Evolutionary conservation across 2,113 vertebrate species (phyloP).

Genomic region (Anguilla rostrata): DNA sequence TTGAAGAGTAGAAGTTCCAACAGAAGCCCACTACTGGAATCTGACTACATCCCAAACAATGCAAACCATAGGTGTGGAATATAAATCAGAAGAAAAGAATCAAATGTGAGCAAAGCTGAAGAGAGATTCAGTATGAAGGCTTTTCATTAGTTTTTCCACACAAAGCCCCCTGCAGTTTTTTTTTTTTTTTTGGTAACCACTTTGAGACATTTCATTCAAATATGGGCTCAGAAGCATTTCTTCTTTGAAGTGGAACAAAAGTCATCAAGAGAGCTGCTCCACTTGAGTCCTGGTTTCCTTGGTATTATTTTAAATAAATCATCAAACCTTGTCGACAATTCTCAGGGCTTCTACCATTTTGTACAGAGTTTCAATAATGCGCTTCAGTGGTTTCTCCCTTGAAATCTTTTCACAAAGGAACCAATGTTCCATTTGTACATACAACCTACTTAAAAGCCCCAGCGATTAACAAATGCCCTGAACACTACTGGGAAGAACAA

Average conservation of each 20-base stretch:
- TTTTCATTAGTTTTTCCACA: neutral
- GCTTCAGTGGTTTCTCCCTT: neutral
- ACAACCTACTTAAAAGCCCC: constrained; percentile 9
- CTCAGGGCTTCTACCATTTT: constrained; percentile 1
- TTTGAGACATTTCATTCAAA: neutral
- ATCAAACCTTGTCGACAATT: constrained; percentile 6
- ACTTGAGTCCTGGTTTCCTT: neutral
- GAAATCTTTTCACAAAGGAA: neutral
- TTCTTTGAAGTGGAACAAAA: neutral
- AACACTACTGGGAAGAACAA: neutral
- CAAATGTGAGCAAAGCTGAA: neutral
- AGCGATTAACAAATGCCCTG: neutral
- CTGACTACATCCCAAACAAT: neutral
- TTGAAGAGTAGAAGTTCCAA: too few species aligned
- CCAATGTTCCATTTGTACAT: constrained; percentile 3
- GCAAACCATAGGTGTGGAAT: neutral
- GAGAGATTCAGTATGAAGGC: neutral
- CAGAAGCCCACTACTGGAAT: too few species aligned
- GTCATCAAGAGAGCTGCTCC: neutral
- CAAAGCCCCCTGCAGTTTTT: neutral
- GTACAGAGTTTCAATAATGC: constrained; percentile 10
- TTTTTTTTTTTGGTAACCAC: neutral
- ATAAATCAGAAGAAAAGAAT: neutral
- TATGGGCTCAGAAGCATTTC: constrained; percentile 3
- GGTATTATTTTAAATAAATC: constrained; percentile 19